Base-by-base conservation (phyloP, 2,113 vertebrate genomes). In the Rhinogobius similis region DNA sequence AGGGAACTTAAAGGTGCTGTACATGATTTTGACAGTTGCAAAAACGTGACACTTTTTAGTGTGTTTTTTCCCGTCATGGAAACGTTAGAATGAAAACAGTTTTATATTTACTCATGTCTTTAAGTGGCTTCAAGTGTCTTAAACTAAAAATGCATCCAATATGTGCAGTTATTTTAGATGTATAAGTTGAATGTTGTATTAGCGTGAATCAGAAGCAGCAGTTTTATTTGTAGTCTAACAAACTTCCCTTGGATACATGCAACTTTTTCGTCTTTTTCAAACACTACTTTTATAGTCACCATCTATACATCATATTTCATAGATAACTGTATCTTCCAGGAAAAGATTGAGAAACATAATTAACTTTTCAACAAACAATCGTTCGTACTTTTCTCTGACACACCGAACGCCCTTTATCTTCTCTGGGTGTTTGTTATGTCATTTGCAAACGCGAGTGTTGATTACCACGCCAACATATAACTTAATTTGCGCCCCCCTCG, bases 401-500 rank as follows among this genome's bases (percentile, higher is more conserved):
- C 10, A 4, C 58, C 3, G 10, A 12, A 27, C 18, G 32, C 29
- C 58, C 29, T 61, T 11, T 36, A 10, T 61, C 52, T 36, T n/a
- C 27, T n/a, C 55, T 36, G 7, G 10, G 1, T 32, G 29, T 61
- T 61, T 58, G 55, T 58, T 11, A 36, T 61, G 58, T 61, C 16
- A 61, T 61, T 61, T 61, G 58, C 55, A 4, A 58, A 58, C 55
- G 24, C 2, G 18, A 38, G 58, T 61, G 58, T 38, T 61, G 58
- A 61, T 61, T 36, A 61, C 58, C 29, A 8, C 10, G 73, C 67
- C 63, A 55, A 65, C 71, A n/a, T 72, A 38, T 61, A 59, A 61
- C 58, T 61, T 61, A 36, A 65, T 73, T 62, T 32, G n/a, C 76
- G 32, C 69, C 41, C 56, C 38, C 62, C 26, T 58, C n/a, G 32